Evolutionary conservation across 2,797 vertebrate genomes (phyloP).

Genomic region (Onychomys torridus): DNA sequence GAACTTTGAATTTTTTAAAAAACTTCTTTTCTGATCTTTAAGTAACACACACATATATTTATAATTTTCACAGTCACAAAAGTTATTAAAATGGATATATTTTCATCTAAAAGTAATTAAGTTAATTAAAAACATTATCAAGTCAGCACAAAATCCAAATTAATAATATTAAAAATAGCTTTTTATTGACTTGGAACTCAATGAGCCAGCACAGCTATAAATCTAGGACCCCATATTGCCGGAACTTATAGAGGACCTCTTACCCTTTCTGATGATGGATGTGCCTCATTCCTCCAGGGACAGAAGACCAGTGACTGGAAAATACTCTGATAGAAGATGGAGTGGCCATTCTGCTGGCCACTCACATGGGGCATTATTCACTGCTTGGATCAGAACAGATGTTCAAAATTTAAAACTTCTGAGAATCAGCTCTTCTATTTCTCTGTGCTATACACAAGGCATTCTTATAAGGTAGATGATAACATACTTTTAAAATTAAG

Average conservation of each 20-base stretch:
- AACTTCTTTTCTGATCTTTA: constrained; percentile 58
- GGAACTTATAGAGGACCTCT: constrained; percentile 43
- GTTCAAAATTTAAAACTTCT: not conserved
- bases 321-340: not conserved
- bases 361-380: not conserved
- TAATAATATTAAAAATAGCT: constrained; percentile 68
- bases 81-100: constrained; percentile 72
- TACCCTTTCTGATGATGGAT: constrained; percentile 16
- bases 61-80: constrained; percentile 62
- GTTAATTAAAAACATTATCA: constrained; percentile 76
- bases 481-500: not conserved
- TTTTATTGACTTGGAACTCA: constrained; percentile 68
- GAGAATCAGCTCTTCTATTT: constrained; percentile 8
- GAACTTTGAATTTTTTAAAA: constrained; percentile 38
- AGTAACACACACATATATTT: not conserved
- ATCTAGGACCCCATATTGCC: constrained; percentile 51
- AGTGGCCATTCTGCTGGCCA: not conserved
- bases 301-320: constrained; percentile 33
- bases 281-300: constrained; percentile 38
- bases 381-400: not conserved
- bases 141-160: constrained; percentile 76
- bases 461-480: not conserved
- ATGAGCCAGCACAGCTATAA: constrained; percentile 59
- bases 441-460: not conserved
- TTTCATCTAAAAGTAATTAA: constrained; percentile 77